phyloP scores from a whole-genome alignment of 2,888 invertebrate species.

The Exocentrus adspersus region DNA sequence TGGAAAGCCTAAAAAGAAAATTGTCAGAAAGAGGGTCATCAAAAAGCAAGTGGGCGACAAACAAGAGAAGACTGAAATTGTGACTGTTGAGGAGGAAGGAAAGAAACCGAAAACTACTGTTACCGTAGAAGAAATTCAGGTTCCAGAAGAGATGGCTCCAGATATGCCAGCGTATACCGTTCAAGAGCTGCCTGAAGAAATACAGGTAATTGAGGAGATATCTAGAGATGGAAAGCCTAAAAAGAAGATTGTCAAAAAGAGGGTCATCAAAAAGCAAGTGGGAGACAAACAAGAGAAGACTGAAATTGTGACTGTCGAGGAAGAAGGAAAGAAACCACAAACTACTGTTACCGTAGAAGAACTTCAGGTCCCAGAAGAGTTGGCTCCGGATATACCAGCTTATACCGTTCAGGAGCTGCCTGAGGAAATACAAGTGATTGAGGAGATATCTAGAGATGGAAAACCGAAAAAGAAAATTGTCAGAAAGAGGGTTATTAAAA shows the following conservation, averaged over 20 bases:
- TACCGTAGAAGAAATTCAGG: constrained; percentile 55
- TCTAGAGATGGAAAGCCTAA: too few species aligned
- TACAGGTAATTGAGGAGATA: too few species aligned
- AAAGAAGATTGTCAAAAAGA: too few species aligned
- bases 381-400: constrained; percentile 45
- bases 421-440: constrained; percentile 48
- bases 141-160: constrained; percentile 48
- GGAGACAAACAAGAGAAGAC: too few species aligned
- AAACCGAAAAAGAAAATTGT: constrained; percentile 41
- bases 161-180: constrained; percentile 53
- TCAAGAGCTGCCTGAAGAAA: too few species aligned
- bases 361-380: constrained; percentile 49
- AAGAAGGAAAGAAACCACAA: too few species aligned
- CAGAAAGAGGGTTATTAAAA: constrained; percentile 61
- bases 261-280: too few species aligned
- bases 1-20: constrained; percentile 53
- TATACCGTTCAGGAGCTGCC: constrained; percentile 56
- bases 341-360: too few species aligned
- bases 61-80: constrained; percentile 58
- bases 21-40: constrained; percentile 59
- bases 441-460: constrained; percentile 47
- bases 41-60: constrained; percentile 62
- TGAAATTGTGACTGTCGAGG: too few species aligned
- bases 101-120: constrained; percentile 49
- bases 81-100: constrained; percentile 52